Evolutionary conservation across 2,888 invertebrate genomes (phyloP), one percentile per base, ranked within the genome.

Genomic region (Lepeophtheirus nordmannii): DNA sequence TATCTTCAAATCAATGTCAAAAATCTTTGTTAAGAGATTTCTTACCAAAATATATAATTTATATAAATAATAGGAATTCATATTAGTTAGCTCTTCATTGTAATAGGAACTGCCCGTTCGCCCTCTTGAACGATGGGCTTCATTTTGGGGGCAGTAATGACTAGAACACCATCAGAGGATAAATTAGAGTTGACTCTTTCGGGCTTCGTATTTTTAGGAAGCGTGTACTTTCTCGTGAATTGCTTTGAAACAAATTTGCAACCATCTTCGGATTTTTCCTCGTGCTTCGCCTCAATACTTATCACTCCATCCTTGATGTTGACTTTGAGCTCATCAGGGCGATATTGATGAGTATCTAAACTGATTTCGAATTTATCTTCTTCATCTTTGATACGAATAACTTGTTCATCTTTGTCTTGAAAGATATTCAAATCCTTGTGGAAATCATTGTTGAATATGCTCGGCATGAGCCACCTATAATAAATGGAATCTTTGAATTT

Each of bases 291-390:
- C 23, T 66, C 66, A 20, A 66, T 41, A 11, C 58, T 60, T 9
- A 63, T 12, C 20, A 40, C 30, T n/a, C 23, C 37, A 57, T 53
- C 57, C 22, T 56, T 22, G 23, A 66, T 58, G 22, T 59, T 66
- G 23, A 66, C 60, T 22, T 60, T 66, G 20, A 66, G 20, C 22
- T 66, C 66, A 66, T 66, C 66, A n/a, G 66, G 66, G n/a, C 66
- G 58, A 23, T 66, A 66, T 14, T 39, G 14, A 17, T 22, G 20
- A 9, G 66, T 66, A 37, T 66, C 66, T 10, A 66, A 30, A 30
- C 66, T 66, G 60, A 66, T 23, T 40, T 66, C 60, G 14, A 66
- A 58, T 14, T 60, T 39, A 12, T 22, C 38, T 10, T 60, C 41
- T 38, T 66, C 66, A 14, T 66, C 46, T 23, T 23, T 66, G 22